Percentiles rank a stretch among this genome's conserved stretches.
These are phyloP conservation scores for Tonatia bakeri DNA, from an alignment of 2,113 vertebrate genomes.

Conservation along the genomic window DNA sequence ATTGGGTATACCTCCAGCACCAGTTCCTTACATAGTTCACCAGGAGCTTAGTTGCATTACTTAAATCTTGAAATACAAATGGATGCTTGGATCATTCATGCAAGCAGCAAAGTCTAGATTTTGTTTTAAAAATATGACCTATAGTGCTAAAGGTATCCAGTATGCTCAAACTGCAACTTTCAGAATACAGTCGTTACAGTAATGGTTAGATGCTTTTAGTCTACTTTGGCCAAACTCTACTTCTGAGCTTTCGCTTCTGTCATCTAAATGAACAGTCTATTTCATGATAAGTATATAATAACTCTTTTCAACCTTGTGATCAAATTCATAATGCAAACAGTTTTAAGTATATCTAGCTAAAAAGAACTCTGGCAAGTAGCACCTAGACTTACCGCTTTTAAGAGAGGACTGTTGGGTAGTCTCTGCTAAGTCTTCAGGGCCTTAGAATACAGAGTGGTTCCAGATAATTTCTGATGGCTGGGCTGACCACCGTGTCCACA, in stretches of 20 bases:
- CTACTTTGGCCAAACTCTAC: conserved; percentile 10
- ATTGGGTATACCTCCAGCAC: not conserved
- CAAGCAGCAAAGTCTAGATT: not conserved
- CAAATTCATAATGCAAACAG: not conserved
- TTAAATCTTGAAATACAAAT: conserved; percentile 8
- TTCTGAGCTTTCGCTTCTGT: not conserved
- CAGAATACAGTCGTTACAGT: not conserved
- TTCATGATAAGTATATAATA: not conserved
- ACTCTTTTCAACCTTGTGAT: not conserved
- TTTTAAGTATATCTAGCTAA: not conserved
- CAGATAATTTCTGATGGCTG: not conserved
- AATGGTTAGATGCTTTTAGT: conserved; percentile 8
- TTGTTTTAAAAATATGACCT: not conserved
- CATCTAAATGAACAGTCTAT: not conserved
- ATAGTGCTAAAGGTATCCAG: not conserved
- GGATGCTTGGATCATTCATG: not conserved
- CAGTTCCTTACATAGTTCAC: not conserved
- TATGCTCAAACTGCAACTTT: not conserved
- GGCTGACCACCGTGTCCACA: not conserved
- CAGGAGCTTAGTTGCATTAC: not conserved
- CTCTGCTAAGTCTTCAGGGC: not conserved
- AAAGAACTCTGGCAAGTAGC: not conserved
- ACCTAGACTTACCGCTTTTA: not conserved
- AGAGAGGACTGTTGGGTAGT: not conserved
- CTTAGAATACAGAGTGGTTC: not conserved